phyloP scores from a whole-genome alignment of 2,797 vertebrate genomes.

The Peromyscus attwateri region DNA sequence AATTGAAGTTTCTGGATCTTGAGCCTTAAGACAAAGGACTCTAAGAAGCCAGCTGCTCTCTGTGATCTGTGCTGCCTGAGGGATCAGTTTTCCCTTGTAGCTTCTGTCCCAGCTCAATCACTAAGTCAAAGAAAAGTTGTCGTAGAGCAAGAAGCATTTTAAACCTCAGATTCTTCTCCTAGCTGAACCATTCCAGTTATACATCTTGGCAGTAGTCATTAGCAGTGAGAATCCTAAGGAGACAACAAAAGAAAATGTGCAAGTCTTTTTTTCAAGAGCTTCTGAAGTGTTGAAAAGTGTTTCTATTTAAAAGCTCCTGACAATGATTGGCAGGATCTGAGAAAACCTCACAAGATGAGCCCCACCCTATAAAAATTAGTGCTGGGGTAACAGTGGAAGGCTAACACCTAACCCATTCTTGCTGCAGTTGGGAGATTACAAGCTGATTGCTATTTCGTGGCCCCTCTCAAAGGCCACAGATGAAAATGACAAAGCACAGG shows the following conservation, averaged over 20 bases:
- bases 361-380: constrained; percentile 75
- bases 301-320: constrained; percentile 83
- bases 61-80: neutral
- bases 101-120: constrained; percentile 70
- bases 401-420: constrained; percentile 68
- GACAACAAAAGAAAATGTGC: constrained; percentile 82
- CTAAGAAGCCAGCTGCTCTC: constrained; percentile 28
- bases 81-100: constrained; percentile 40
- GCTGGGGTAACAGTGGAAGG: constrained; percentile 66
- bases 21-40: neutral
- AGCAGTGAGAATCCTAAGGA: constrained; percentile 75
- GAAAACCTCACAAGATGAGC: constrained; percentile 75
- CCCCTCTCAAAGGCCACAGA: constrained; percentile 58
- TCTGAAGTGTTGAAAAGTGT: constrained; percentile 82
- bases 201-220: constrained; percentile 80
- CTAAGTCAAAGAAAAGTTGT: constrained; percentile 69
- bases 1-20: constrained; percentile 54
- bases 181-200: constrained; percentile 74
- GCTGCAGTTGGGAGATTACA: constrained; percentile 33
- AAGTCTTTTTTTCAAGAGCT: constrained; percentile 80
- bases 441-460: constrained; percentile 55
- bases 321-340: constrained; percentile 84
- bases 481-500: constrained; percentile 51
- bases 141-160: constrained; percentile 60
- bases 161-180: constrained; percentile 66